Percentiles rank a stretch among this genome's conserved stretches.
phyloP scores from a whole-genome alignment of 2,113 vertebrate genomes.

The Ascaphus truei region DNA sequence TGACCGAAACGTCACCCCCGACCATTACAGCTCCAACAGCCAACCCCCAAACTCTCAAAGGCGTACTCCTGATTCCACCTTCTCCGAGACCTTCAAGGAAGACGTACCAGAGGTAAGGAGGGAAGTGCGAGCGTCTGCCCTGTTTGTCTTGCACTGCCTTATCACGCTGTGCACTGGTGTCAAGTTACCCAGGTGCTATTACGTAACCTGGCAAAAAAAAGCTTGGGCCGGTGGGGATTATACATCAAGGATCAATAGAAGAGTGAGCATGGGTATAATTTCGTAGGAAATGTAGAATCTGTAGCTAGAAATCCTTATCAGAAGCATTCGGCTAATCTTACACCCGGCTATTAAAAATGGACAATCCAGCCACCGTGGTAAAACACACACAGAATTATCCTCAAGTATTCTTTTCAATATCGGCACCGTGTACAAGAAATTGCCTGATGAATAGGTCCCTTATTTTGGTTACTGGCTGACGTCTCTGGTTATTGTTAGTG shows the following conservation, averaged over 20 bases:
- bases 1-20: conserved; percentile 74
- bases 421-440: too few relatives aligned
- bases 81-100: conserved; percentile 91
- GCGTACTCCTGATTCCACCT: conserved; percentile 91
- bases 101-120: conserved; percentile 85
- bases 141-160: not conserved
- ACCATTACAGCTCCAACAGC: conserved; percentile 76
- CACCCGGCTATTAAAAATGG: conserved; percentile 28
- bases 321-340: conserved; percentile 46
- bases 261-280: conserved; percentile 43
- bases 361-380: too few relatives aligned
- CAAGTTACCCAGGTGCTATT: too few relatives aligned
- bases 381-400: not conserved
- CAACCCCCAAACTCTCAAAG: conserved; percentile 75
- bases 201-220: too few relatives aligned
- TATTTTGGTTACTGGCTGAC: not conserved
- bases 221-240: too few relatives aligned
- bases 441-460: not conserved
- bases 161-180: not conserved
- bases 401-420: not conserved
- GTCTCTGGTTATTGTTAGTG: too few relatives aligned
- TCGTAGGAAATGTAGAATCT: conserved; percentile 46
- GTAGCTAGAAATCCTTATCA: conserved; percentile 42
- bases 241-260: conserved; percentile 44
- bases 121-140: not conserved